phyloP scores from a whole-genome alignment of 2,888 invertebrate genomes.

The Elaeidobius kamerunicus region DNA sequence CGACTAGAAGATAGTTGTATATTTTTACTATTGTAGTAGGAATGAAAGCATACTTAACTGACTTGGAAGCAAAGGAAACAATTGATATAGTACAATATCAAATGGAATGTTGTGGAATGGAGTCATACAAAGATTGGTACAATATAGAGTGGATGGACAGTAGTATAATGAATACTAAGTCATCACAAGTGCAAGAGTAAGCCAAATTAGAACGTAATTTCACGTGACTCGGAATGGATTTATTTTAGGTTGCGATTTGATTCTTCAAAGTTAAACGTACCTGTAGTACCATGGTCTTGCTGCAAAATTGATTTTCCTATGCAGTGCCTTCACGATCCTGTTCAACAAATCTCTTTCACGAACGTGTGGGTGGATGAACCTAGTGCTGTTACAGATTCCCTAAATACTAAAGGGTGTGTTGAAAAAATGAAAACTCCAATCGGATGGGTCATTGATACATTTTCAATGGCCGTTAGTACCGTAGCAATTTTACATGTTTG shows the following conservation, averaged over 20 bases:
- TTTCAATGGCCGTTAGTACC: conserved; percentile 37
- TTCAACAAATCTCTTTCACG: conserved; percentile 51
- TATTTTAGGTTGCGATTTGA: conserved; percentile 35
- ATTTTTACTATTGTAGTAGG: conserved; percentile 9
- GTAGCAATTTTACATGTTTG: conserved; percentile 37
- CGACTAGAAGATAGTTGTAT: not conserved
- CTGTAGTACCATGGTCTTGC: conserved; percentile 60
- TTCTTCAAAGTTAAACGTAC: conserved; percentile 38
- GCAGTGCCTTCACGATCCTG: conserved; percentile 61
- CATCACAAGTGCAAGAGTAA: conserved; percentile 42
- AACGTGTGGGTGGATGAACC: conserved; percentile 47
- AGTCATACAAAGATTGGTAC: conserved; percentile 57
- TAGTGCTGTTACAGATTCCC: conserved; percentile 41
- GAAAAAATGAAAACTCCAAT: conserved; percentile 43
- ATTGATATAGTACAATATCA: conserved; percentile 57
- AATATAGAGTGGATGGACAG: conserved; percentile 58
- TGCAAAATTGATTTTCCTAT: conserved; percentile 57
- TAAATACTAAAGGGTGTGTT: conserved; percentile 47
- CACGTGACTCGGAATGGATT: not conserved
- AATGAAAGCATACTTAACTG: conserved; percentile 57
- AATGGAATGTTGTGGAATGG: conserved; percentile 58
- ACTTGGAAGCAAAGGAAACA: conserved; percentile 56
- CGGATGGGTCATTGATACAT: conserved; percentile 37
- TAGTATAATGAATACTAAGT: conserved; percentile 46
- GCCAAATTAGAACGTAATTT: conserved; percentile 12